Evolutionary conservation across 1,140 invertebrate genomes (phyloP).

Genomic region (Drosophila melanica): DNA sequence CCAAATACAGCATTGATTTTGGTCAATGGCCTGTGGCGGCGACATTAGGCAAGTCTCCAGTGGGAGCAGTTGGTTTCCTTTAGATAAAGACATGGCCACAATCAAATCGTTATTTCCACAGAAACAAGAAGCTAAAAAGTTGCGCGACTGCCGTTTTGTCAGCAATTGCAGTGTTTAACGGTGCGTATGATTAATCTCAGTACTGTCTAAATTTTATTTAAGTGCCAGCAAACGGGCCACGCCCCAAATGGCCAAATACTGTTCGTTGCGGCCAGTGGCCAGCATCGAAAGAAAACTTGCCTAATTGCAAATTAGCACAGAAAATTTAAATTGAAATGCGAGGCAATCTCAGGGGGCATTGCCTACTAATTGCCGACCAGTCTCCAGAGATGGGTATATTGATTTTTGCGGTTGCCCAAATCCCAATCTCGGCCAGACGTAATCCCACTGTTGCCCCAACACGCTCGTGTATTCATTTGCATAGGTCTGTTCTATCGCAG

Average conservation of each 20-base stretch:
- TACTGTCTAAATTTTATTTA: constrained; percentile 15
- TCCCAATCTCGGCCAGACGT: constrained; percentile 4
- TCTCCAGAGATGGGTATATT: constrained; percentile 38
- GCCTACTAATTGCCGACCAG: constrained; percentile 41
- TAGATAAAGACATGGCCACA: constrained; percentile 18
- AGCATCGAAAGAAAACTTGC: constrained; percentile 24
- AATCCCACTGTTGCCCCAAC: background rate
- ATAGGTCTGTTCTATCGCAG: background rate
- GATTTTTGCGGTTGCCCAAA: constrained; percentile 21
- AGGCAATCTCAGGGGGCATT: constrained; percentile 3
- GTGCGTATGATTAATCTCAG: constrained; percentile 75
- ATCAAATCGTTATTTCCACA: constrained; percentile 39
- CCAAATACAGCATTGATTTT: constrained; percentile 68
- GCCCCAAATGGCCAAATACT: background rate
- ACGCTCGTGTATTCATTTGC: constrained; percentile 21
- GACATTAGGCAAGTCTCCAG: constrained; percentile 1
- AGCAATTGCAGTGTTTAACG: constrained; percentile 58
- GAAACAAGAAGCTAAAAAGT: constrained; percentile 26
- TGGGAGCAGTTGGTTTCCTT: background rate
- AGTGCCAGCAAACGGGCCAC: constrained; percentile 8
- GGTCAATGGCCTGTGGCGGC: constrained; percentile 69
- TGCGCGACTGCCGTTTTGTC: constrained; percentile 46
- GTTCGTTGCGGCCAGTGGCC: too few relatives aligned
- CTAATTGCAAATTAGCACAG: constrained; percentile 66
- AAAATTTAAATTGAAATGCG: constrained; percentile 53